Conservation (phyloP, 2,113 vertebrate genomes). For the Callaeas wilsoni region DNA sequence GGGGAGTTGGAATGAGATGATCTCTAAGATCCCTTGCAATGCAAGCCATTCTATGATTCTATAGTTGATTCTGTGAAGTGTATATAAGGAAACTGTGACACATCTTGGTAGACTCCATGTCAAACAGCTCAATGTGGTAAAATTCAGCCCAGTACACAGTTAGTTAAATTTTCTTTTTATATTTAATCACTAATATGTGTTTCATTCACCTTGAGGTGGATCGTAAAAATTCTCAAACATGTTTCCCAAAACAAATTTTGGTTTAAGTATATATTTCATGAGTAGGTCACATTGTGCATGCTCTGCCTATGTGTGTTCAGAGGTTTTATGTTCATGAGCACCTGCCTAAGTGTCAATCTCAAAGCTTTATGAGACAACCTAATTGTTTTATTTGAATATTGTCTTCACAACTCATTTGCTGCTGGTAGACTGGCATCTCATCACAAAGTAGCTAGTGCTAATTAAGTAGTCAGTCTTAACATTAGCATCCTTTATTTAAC, state of each 20-base stretch:
- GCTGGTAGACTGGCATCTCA: background rate
- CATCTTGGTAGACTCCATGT: background rate
- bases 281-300: background rate
- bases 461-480: background rate
- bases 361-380: background rate
- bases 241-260: background rate
- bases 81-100: background rate
- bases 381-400: background rate
- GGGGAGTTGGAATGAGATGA: background rate
- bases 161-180: background rate
- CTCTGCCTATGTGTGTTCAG: background rate
- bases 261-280: background rate
- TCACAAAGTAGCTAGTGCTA: background rate
- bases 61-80: background rate
- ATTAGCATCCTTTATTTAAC: background rate
- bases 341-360: background rate
- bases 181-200: background rate
- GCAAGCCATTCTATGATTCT: background rate
- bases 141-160: background rate
- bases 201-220: background rate
- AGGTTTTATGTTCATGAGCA: background rate
- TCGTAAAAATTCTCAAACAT: background rate
- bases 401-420: background rate
- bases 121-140: accelerated
- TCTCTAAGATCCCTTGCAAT: background rate